Conservation (phyloP, 1,140 invertebrate genomes). For the Acromyrmex charruanus region DNA sequence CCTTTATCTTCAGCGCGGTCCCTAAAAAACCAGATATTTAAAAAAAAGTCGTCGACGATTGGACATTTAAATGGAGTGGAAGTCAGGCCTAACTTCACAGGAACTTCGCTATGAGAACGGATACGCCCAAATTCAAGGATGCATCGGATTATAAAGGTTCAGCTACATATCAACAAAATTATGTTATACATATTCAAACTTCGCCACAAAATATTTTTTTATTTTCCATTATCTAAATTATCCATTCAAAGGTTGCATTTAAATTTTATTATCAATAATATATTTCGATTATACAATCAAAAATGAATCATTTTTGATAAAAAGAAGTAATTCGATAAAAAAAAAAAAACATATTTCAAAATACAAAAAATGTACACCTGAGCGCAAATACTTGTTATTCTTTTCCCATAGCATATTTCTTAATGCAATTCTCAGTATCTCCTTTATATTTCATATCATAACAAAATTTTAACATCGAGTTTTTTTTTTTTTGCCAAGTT, state of each 20-base stretch:
- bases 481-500: neutral
- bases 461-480: neutral
- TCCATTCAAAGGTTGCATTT: neutral
- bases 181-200: slow-evolving; percentile 3
- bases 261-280: neutral
- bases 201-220: neutral
- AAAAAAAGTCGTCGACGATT: slow-evolving; percentile 49
- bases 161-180: slow-evolving; percentile 19
- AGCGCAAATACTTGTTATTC: neutral
- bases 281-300: neutral
- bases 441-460: neutral
- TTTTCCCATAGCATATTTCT: neutral
- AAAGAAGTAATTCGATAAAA: neutral
- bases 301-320: neutral
- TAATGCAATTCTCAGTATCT: neutral
- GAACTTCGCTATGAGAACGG: slow-evolving; percentile 30
- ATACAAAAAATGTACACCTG: neutral
- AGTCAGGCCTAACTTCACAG: slow-evolving; percentile 37
- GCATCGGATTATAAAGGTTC: slow-evolving; percentile 31
- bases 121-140: slow-evolving; percentile 56
- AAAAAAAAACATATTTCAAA: neutral
- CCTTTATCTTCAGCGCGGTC: slow-evolving; percentile 49
- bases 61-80: slow-evolving; percentile 19
- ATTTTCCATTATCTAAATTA: slow-evolving; percentile 1
- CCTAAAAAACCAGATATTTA: slow-evolving; percentile 54